Evolutionary conservation across 2,888 invertebrate genomes (phyloP), one percentile per base, ranked within the genome.

Genomic region (Cryptophagus acutangulus): DNA sequence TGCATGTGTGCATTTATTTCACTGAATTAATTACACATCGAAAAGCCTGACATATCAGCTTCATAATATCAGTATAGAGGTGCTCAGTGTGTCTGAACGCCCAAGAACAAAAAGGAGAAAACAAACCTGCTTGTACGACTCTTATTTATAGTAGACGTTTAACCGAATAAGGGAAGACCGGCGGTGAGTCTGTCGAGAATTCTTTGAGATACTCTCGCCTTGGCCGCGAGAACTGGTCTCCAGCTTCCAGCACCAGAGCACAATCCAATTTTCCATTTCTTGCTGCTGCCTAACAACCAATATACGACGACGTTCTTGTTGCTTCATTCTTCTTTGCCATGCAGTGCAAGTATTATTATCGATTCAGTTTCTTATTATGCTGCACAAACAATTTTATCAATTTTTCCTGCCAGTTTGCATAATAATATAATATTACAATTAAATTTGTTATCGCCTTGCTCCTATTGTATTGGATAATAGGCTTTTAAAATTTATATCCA

Each of bases 191-290:
- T 41, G 45, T 46, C 49, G 46, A 51, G 49, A 50, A 56, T 56
- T 52, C 51, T 48, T 54, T 41, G 48, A 48, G 50, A 51, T 48
- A 47, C 49, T 52, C 53, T 52, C 54, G 49, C 56, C 51, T 53
- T 49, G 53, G 49, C 52, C 48, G 49, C 54, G 53, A 56, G 52
- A 56, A 56, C 56, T 56, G 56, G 56, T 56, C 56, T 42, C 46
- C 13, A 31, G 29, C 40, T 15, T 18, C 30, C 36, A 28, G 34
- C 38, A 29, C 10, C 41, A 20, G 10, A 9, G 29, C 5, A 2
- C 41, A 24, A 40, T 38, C 14, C 34, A 18, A 42, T 41, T 41
- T 36, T 34, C 28, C 31, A 20, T 14, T 39, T 39, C 39, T 39
- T 40, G 25, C 33, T 25, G 36, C 31, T 12, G 10, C 12, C 12